phyloP scores from a whole-genome alignment of 2,797 vertebrate species.

The Eospalax fontanierii region DNA sequence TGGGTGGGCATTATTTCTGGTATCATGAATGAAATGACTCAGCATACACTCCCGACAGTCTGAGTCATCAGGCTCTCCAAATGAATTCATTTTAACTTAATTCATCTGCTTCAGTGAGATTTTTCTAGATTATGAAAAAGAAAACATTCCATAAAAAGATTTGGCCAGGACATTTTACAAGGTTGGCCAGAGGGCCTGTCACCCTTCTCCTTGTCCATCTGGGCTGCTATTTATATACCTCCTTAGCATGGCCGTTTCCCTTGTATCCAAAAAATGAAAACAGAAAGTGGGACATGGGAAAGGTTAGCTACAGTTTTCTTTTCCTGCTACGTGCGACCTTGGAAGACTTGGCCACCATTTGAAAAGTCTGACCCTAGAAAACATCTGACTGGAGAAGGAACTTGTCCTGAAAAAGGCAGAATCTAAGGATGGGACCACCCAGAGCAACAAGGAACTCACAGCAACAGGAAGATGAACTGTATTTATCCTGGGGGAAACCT shows the following conservation, averaged over 20 bases:
- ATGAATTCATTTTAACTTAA: background rate
- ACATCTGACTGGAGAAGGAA: background rate
- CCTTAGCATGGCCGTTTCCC: background rate
- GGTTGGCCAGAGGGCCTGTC: background rate
- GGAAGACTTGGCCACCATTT: background rate
- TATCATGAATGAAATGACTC: background rate
- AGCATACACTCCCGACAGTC: background rate
- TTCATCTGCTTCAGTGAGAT: slow-evolving; percentile 9
- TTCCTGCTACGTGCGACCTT: background rate
- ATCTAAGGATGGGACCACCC: background rate
- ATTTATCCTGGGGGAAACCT: background rate
- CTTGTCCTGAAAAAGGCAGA: background rate
- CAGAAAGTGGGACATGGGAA: slow-evolving; percentile 58
- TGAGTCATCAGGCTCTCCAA: background rate
- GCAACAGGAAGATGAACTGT: background rate
- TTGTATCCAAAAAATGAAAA: slow-evolving; percentile 50
- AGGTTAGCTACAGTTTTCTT: background rate
- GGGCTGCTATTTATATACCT: slow-evolving; percentile 64
- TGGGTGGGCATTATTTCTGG: background rate
- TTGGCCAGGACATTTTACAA: background rate
- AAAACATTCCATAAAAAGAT: slow-evolving; percentile 36
- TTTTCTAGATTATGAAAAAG: slow-evolving; percentile 58
- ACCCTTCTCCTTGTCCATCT: slow-evolving; percentile 5
- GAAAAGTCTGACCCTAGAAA: slow-evolving; percentile 23
- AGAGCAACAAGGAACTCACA: background rate